These are phyloP conservation scores for Leuciscus idus DNA, from an alignment of 2,113 vertebrate genomes.

Conservation along the genomic window DNA sequence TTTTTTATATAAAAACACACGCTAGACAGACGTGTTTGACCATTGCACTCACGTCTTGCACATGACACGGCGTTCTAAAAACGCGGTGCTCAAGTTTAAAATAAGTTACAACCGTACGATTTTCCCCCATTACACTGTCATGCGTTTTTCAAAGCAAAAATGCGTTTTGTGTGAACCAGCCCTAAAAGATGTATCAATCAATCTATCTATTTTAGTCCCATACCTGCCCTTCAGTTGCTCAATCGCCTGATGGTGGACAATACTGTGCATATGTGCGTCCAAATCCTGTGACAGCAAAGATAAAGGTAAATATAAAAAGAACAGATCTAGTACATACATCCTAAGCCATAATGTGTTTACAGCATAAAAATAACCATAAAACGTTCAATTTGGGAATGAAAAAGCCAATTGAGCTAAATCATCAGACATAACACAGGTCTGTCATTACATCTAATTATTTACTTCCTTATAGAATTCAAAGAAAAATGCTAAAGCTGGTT, in stretches of 20 bases:
- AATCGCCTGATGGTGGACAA: slow-evolving; percentile 66
- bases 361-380: background rate
- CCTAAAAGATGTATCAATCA: too few relatives aligned
- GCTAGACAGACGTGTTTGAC: too few relatives aligned
- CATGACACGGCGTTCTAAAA: too few relatives aligned
- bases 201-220: background rate
- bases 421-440: too few relatives aligned
- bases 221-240: slow-evolving; percentile 63
- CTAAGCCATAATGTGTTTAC: background rate
- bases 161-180: too few relatives aligned
- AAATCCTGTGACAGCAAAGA: slow-evolving; percentile 54
- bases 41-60: too few relatives aligned
- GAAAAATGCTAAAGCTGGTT: background rate
- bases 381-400: background rate
- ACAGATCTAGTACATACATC: background rate
- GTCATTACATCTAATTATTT: too few relatives aligned
- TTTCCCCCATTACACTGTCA: too few relatives aligned
- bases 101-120: too few relatives aligned
- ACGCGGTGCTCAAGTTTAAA: too few relatives aligned
- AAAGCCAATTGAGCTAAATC: background rate
- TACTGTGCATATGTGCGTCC: slow-evolving; percentile 65
- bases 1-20: too few relatives aligned
- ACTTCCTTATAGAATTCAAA: background rate
- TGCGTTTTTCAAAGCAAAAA: too few relatives aligned
- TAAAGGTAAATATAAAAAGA: background rate